phyloP scores from a whole-genome alignment of 2,797 vertebrate species.

The Diplodus puntazzo region DNA sequence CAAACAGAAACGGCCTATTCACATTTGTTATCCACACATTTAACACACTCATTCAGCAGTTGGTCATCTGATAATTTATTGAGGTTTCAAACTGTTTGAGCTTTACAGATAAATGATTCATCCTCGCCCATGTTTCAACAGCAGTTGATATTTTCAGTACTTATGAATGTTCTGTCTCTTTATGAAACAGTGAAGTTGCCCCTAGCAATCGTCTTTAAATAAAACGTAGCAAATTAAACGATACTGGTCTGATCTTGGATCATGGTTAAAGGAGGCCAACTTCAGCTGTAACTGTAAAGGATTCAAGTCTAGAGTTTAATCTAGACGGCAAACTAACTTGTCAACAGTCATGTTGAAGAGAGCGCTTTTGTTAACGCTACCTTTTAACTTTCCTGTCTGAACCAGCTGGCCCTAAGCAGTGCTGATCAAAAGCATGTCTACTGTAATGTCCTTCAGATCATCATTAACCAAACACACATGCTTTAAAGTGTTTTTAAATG shows the following conservation, averaged over 20 bases:
- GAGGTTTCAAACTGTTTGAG: conserved; percentile 15
- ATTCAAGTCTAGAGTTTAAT: conserved; percentile 51
- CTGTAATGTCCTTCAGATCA: conserved; percentile 68
- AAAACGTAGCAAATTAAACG: conserved; percentile 15
- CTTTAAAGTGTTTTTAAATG: conserved; percentile 74
- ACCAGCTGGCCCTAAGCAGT: conserved; percentile 73
- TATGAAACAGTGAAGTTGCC: conserved; percentile 77
- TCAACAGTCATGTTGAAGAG: conserved; percentile 64
- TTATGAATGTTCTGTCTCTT: conserved; percentile 30
- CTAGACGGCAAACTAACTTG: conserved; percentile 66
- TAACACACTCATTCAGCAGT: conserved; percentile 4
- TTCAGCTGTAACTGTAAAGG: conserved; percentile 36
- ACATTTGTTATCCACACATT: conserved; percentile 17
- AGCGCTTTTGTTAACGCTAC: conserved; percentile 68
- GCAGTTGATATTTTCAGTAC: conserved; percentile 27
- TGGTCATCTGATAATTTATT: conserved; percentile 5
- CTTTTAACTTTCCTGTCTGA: conserved; percentile 68
- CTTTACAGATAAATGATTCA: conserved; percentile 30
- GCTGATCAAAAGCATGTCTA: conserved; percentile 81
- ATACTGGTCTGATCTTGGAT: conserved; percentile 72
- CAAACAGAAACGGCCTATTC: conserved; percentile 15
- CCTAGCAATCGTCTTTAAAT: conserved; percentile 47
- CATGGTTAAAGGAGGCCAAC: conserved; percentile 69
- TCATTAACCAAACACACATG: conserved; percentile 71
- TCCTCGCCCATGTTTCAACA: conserved; percentile 26